These are phyloP conservation scores for Pseudolaguvia tuberculata DNA, from an alignment of 2,113 vertebrate species.

Conservation along the genomic window DNA sequence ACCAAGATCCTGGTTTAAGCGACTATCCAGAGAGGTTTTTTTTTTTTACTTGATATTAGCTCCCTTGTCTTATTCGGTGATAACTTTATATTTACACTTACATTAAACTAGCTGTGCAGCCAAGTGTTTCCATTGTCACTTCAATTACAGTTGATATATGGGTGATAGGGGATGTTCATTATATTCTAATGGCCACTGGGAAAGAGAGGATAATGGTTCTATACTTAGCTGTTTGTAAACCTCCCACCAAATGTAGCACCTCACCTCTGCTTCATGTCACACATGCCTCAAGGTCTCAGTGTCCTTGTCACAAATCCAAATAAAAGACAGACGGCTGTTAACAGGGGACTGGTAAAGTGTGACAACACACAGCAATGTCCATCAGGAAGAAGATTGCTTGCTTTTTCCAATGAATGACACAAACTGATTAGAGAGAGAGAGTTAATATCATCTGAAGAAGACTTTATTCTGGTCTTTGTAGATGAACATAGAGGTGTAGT, in stretches of 20 bases:
- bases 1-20: background rate
- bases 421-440: conserved; percentile 3
- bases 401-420: conserved; percentile 37
- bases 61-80: background rate
- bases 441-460: background rate
- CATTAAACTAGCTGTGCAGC: conserved; percentile 15
- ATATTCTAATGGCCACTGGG: conserved; percentile 25
- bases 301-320: conserved; percentile 52
- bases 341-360: conserved; percentile 40
- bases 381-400: conserved; percentile 23
- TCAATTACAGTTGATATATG: conserved; percentile 45
- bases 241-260: conserved; percentile 44
- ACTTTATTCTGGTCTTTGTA: background rate
- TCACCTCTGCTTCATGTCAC: conserved; percentile 45
- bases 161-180: conserved; percentile 34
- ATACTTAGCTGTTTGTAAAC: conserved; percentile 52
- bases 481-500: background rate
- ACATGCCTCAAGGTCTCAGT: conserved; percentile 49
- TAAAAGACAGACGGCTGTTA: conserved; percentile 53
- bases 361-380: conserved; percentile 29
- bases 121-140: conserved; percentile 28
- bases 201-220: conserved; percentile 21
- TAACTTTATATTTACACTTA: conserved; percentile 28
- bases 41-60: conserved; percentile 15
- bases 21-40: conserved; percentile 14